phyloP scores from a whole-genome alignment of 2,888 invertebrate species.

The Noctua fimbriata region DNA sequence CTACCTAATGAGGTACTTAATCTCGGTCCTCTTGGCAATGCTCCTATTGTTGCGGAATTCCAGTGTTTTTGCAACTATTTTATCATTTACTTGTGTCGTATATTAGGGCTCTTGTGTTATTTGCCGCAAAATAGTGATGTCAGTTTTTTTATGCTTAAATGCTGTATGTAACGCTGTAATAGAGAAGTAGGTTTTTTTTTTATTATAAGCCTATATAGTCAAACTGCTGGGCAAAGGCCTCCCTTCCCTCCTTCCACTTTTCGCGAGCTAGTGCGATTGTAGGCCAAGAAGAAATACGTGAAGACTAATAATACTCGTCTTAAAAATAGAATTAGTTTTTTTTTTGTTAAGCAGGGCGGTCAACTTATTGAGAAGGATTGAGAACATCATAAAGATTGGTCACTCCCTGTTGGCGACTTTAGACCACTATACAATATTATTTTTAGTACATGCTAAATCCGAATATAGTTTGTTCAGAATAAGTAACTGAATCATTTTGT shows the following conservation, averaged over 20 bases:
- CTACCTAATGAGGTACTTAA: slow-evolving; percentile 64
- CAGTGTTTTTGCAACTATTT: slow-evolving; percentile 44
- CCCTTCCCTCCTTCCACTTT: too few relatives aligned
- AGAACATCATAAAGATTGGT: neutral
- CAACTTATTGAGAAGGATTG: neutral
- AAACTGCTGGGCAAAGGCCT: too few relatives aligned
- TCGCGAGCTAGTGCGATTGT: too few relatives aligned
- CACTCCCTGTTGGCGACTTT: neutral
- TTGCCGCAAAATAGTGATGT: slow-evolving; percentile 21
- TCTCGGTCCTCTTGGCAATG: slow-evolving; percentile 64
- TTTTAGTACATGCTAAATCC: too few relatives aligned
- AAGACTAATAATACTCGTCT: neutral
- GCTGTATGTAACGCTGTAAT: neutral
- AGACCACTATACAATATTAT: neutral
- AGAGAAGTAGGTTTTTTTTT: too few relatives aligned
- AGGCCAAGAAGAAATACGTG: too few relatives aligned
- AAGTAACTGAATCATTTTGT: too few relatives aligned
- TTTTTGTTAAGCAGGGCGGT: neutral
- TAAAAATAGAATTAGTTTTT: neutral
- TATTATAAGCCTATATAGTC: too few relatives aligned
- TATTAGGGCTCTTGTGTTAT: slow-evolving; percentile 10
- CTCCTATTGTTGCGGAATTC: slow-evolving; percentile 36
- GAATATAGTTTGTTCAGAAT: too few relatives aligned
- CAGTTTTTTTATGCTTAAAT: slow-evolving; percentile 12
- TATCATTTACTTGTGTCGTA: slow-evolving; percentile 43